Base-by-base conservation (phyloP, 2,797 vertebrate species). In the Leucoraja ocellata region DNA sequence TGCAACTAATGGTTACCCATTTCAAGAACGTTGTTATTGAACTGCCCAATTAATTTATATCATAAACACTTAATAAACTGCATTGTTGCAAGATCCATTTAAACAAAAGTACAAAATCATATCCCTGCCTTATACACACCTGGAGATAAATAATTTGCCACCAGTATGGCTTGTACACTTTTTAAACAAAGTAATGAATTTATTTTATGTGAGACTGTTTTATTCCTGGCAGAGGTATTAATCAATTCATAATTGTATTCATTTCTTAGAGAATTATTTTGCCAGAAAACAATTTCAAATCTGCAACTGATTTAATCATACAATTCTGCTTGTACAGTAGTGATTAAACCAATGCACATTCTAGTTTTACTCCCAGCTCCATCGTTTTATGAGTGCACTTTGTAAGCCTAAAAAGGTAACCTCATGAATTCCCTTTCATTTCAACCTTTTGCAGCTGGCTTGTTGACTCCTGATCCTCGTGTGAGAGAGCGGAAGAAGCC, bases 401-500 rank as follows among this genome's bases (percentile, higher is more conserved):
- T 76, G 46, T 92, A 14, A 73, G 25, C 46, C 36, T 92, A 7
- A 25, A 76, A 54, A 14, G 36, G 74, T 92, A 92, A 73, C 71
- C 68, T 92, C 74, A 36, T 88, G 84, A 6, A 88, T 88, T 92
- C 71, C 74, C 65, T 83, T 80, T 80, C 25, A 81, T 1, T 95
- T 95, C 81, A 94, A 93, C 94, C 58, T 94, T 93, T 84, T 91
- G 14, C 94, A 99, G 99, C 98, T 94, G 99, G 98, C 39, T 96
- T 99, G 14, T 95, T 99, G 46, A 99, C 98, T 54, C 0, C 94
- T 0, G 99, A 99, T 95, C 98, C 98, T 0, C 97, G 99, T 23
- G 90, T 97, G 90, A 97, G 94, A 94, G 98, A 99, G 94, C 96
- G 99, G 93, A 98, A 99, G 95, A 99, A 99, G 95, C 98, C 98